Evolutionary conservation across 2,113 vertebrate genomes (phyloP), one percentile per base, ranked within the genome.

Genomic region (Seriola dumerili): DNA sequence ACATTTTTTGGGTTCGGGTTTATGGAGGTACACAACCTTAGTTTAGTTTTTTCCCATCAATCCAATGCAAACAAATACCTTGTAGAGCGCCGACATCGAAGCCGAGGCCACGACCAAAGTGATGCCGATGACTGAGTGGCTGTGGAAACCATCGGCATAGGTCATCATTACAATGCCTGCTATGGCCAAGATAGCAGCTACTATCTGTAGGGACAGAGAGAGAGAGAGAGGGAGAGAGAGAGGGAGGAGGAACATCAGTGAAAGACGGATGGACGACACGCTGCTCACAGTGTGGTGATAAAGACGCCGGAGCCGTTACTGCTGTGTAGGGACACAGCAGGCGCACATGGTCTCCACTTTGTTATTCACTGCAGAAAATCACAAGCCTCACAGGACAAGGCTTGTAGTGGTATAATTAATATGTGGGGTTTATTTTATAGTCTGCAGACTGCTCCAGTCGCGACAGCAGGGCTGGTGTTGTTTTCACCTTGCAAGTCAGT

Each of bases 151-250:
- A 46, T 99, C 98, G 0, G 97, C 97, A 0, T 99, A 99, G 19
- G 97, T 99, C 97, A 99, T 97, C 98, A 99, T 99, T 89, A 99
- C 98, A 9, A 99, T 99, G 81, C 98, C 98, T 34, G 98, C 97
- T 59, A 99, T 99, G 84, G 98, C 98, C 81, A 99, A 96, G 95
- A 99, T 99, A 94, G 97, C 97, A 25, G 98, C 98, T 86, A 99
- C 97, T 4, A 99, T 99, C 97, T 99, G 94, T 54, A 66, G 10
- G 83, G 88, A 72, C 88, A 90, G 36, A 79, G 61, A 42, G 25
- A 40, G 25, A 40, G 10, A 81, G 83, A 44, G 85, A 83, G 52
- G 13, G 23, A 13, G 88, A 72, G 88, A 90, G 42, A 79, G 62
- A 42, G 25, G 40, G 10, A 80, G 83, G 54, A 71, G 59, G 55